A percentile compares a stretch with the other conserved stretches of the same genome.
Evolutionary conservation across 2,797 vertebrate species (phyloP).

Genomic region (Sylvilagus floridanus): DNA sequence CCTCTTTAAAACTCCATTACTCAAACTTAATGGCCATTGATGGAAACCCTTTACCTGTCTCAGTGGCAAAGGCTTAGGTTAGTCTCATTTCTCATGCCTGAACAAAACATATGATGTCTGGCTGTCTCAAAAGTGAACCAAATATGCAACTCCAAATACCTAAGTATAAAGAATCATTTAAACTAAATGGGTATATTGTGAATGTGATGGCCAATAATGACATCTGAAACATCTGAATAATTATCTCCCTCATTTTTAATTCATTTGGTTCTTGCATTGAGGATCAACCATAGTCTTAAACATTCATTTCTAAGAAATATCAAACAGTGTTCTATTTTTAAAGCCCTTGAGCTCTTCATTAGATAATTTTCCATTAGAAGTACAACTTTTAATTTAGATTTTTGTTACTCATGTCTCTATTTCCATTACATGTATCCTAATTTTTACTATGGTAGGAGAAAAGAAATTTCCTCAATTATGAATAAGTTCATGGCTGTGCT

Average conservation of each 20-base stretch:
- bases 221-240: slow-evolving; percentile 44
- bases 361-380: slow-evolving; percentile 27
- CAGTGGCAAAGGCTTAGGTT: slow-evolving; percentile 17
- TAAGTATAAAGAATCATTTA: not conserved
- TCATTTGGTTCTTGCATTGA: not conserved
- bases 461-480: not conserved
- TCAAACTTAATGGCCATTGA: slow-evolving; percentile 48
- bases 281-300: not conserved
- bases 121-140: not conserved
- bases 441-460: not conserved
- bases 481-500: not conserved
- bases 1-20: slow-evolving; percentile 66
- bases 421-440: not conserved
- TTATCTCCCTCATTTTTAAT: not conserved
- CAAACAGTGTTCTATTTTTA: not conserved
- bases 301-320: slow-evolving; percentile 27
- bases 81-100: slow-evolving; percentile 45
- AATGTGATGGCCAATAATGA: not conserved
- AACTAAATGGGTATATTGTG: not conserved
- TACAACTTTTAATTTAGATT: not conserved
- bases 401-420: not conserved
- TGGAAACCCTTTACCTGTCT: slow-evolving; percentile 43
- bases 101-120: not conserved
- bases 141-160: not conserved
- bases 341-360: not conserved